Percentiles rank a stretch among this genome's conserved stretches.
Evolutionary conservation across 2,888 invertebrate species (phyloP).

Genomic region (Harpalus rufipes): DNA sequence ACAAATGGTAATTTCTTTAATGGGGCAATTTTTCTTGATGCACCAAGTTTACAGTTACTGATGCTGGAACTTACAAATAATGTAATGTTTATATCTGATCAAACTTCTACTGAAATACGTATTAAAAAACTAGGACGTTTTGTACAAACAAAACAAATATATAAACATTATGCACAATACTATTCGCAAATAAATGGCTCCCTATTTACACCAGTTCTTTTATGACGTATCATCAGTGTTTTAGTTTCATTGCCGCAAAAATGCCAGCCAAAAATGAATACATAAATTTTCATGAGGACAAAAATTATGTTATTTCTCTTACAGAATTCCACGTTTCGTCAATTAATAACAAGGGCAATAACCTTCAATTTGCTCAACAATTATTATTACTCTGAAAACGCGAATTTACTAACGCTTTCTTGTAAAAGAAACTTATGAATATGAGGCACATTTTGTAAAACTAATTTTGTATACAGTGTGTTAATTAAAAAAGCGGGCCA

Average conservation of each 20-base stretch:
- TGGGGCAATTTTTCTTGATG: constrained; percentile 32
- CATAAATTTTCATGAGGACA: not conserved
- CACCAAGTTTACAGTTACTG: constrained; percentile 18
- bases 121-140: constrained; percentile 27
- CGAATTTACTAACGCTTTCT: not conserved
- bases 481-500: too few species aligned
- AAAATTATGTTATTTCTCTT: constrained; percentile 15
- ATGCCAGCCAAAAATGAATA: constrained; percentile 7
- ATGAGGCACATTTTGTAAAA: too few species aligned
- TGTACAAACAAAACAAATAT: constrained; percentile 27
- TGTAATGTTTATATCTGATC: constrained; percentile 44
- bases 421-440: too few species aligned
- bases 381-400: not conserved
- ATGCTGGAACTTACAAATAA: constrained; percentile 44
- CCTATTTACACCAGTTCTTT: constrained; percentile 32
- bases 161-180: constrained; percentile 32
- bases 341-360: not conserved
- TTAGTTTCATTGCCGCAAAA: constrained; percentile 27
- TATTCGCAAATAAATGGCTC: constrained; percentile 23
- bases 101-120: constrained; percentile 19
- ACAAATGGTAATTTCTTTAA: constrained; percentile 39
- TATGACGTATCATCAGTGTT: constrained; percentile 23
- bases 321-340: not conserved
- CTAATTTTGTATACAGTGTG: too few species aligned
- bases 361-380: not conserved